Evolutionary conservation across 2,797 vertebrate genomes (phyloP).

Genomic region (Danio jaintianensis): DNA sequence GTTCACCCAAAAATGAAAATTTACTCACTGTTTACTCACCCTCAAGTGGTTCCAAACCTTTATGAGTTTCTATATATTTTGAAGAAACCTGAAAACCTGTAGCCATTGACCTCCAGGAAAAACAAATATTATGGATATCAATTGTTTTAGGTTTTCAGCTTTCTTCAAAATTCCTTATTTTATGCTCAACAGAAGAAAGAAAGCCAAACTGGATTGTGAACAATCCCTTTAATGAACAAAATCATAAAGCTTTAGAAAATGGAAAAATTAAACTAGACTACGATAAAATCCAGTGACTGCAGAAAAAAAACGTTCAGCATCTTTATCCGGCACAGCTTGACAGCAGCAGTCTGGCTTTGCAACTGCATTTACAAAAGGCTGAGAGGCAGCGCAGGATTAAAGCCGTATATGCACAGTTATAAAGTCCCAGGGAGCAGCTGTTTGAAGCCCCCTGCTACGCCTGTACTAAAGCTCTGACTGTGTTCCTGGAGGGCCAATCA

Average conservation of each 20-base stretch:
- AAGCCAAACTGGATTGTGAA: no score
- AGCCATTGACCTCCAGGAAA: no score
- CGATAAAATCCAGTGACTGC: not conserved
- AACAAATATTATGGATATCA: no score
- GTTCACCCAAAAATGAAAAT: no score
- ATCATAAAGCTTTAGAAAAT: not conserved
- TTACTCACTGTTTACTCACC: no score
- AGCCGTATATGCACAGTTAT: conserved; percentile 5
- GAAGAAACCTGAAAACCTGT: no score
- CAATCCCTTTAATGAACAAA: not conserved
- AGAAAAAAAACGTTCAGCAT: not conserved
- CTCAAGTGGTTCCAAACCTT: no score
- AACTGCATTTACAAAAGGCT: not conserved
- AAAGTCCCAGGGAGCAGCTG: conserved; percentile 31
- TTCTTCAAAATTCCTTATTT: no score
- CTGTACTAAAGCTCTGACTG: conserved; percentile 30
- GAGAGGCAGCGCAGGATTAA: conserved; percentile 16
- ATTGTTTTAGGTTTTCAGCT: no score
- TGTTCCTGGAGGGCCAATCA: conserved; percentile 39
- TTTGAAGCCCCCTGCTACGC: conserved; percentile 27
- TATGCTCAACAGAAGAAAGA: no score
- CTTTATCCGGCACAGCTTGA: not conserved
- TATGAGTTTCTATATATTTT: no score
- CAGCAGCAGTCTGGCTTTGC: conserved; percentile 4
- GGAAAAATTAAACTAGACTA: not conserved